phyloP scores from a whole-genome alignment of 2,113 vertebrate genomes.

The Channa argus region DNA sequence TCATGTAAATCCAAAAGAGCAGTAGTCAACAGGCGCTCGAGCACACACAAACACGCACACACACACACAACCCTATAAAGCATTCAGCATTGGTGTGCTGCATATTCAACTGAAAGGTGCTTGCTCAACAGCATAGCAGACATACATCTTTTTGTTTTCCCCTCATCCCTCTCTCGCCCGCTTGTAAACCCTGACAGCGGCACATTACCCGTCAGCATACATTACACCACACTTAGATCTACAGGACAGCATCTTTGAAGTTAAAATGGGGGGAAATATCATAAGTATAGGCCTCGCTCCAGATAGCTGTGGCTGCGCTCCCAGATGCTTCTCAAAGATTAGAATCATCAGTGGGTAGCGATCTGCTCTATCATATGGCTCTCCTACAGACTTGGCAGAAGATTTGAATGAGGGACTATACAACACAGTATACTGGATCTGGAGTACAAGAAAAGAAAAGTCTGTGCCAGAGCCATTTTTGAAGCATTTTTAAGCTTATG shows the following conservation, averaged over 20 bases:
- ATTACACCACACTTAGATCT: conserved; percentile 76
- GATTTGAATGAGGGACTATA: conserved; percentile 32
- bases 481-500: conserved; percentile 45
- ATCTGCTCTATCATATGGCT: conserved; percentile 73
- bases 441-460: conserved; percentile 8
- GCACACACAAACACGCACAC: not conserved
- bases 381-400: conserved; percentile 69
- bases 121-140: conserved; percentile 40
- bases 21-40: conserved; percentile 16
- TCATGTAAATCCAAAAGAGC: conserved; percentile 23
- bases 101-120: conserved; percentile 52
- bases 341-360: conserved; percentile 70
- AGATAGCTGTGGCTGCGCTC: conserved; percentile 72
- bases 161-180: conserved; percentile 41
- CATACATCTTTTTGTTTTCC: conserved; percentile 70
- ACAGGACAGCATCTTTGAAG: conserved; percentile 77
- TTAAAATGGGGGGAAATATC: conserved; percentile 80
- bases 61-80: conserved; percentile 5
- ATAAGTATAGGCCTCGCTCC: conserved; percentile 78
- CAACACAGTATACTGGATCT: conserved; percentile 25
- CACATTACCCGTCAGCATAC: conserved; percentile 75
- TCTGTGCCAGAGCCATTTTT: conserved; percentile 28
- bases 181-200: conserved; percentile 72
- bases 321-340: conserved; percentile 78
- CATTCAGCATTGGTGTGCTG: conserved; percentile 28